Base-by-base conservation (phyloP, 2,888 invertebrate genomes). In the Torymus aiolomorphi region DNA sequence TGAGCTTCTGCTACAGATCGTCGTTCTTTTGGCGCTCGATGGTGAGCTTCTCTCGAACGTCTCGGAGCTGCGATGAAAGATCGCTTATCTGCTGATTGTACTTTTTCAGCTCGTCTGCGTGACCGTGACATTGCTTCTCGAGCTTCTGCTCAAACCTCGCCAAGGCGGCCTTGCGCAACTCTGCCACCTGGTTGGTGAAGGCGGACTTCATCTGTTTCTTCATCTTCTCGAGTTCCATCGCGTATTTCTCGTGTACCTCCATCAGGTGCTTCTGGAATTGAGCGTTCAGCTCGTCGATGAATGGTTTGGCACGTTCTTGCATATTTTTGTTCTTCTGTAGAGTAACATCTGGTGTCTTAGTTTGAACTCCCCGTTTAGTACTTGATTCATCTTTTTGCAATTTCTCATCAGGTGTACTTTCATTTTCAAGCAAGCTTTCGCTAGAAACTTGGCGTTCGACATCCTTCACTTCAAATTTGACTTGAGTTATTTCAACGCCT, bases 141-240 rank as follows among this genome's bases (percentile, higher is more conserved):
- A 88, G 87, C 84, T 88, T 89, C 63, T 20, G 78, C 66, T 84
- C 84, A 61, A 88, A 61, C 80, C 93, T 91, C 63, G 91, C 86
- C 8, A 88, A 20, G 0, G 85, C 83, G n/a, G 92, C 91, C 72
- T 91, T 92, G 77, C 92, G 92, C 70, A 92, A 88, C 74, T 92
- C 91, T 2, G 89, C 84, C 80, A 94, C 92, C 87, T 94, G 94
- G 84, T 94, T 94, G 82, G 93, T 92, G 86, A 93, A 95, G 12
- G 94, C 87, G 11, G 83, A 77, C 88, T 90, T 91, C 95, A 96
- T 95, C 93, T 95, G 95, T 71, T 93, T 92, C 89, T 96, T 96
- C 93, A 96, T 94, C 89, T 94, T 93, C 86, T 94, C 95, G 86
- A 96, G 91, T 91, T 96, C 96, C 83, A 92, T 92, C 86, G 95